A percentile compares a stretch with the other conserved stretches of the same genome.
Conservation (phyloP, 2,797 vertebrate species). For the Trematomus bernacchii region DNA sequence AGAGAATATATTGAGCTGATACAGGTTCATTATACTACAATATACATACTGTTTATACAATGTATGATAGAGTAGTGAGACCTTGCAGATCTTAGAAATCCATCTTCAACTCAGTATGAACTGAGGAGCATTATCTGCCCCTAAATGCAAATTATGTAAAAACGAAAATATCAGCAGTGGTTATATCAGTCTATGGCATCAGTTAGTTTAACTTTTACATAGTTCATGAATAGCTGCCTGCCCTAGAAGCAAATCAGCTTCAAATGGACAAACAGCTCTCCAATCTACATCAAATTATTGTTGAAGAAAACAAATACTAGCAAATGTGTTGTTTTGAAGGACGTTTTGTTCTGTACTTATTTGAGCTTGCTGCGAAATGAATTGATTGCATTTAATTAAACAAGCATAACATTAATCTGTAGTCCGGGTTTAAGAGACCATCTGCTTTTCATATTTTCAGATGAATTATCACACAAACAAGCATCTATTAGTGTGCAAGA, state of each 20-base stretch:
- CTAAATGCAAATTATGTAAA: conserved; percentile 34
- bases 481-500: conserved; percentile 37
- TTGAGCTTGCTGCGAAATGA: conserved; percentile 15
- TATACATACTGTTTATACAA: too few species aligned
- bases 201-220: conserved; percentile 43
- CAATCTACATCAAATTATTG: conserved; percentile 30
- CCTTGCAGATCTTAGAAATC: conserved; percentile 10
- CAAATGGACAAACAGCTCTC: conserved; percentile 32
- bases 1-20: too few species aligned
- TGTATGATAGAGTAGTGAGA: not conserved
- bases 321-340: conserved; percentile 25
- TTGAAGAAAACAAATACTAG: conserved; percentile 9
- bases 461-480: conserved; percentile 39
- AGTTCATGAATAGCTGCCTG: conserved; percentile 23
- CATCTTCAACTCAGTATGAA: not conserved
- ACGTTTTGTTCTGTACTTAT: conserved; percentile 39
- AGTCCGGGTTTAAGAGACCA: conserved; percentile 25
- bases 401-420: conserved; percentile 23
- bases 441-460: conserved; percentile 28
- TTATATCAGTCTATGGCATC: conserved; percentile 29
- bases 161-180: conserved; percentile 32
- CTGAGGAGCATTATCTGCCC: conserved; percentile 8
- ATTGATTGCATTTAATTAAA: conserved; percentile 47
- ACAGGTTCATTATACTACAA: not conserved
- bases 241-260: conserved; percentile 38